Percentiles rank a stretch among this genome's conserved stretches.
Conservation (phyloP, 2,797 vertebrate species). For the Dicrostonyx torquatus region DNA sequence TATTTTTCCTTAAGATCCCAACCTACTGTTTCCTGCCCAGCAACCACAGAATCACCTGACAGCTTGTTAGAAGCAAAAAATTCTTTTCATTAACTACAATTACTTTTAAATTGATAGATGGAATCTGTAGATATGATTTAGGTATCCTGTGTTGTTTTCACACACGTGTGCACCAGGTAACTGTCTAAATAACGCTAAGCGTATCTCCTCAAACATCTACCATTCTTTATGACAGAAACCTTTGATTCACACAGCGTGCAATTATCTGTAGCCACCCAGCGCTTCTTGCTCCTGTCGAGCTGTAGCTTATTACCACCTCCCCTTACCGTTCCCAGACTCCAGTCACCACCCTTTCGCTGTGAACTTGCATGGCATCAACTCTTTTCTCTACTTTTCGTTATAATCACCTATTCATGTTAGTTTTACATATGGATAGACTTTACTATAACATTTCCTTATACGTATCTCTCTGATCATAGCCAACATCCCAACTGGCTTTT, state of each 20-base stretch:
- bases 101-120: neutral
- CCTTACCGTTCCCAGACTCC: neutral
- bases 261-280: neutral
- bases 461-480: neutral
- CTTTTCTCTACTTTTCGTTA: neutral
- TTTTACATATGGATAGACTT: neutral
- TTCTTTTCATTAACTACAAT: neutral
- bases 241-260: neutral
- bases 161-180: neutral
- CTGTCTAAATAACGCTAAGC: neutral
- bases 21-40: neutral
- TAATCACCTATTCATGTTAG: neutral
- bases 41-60: neutral
- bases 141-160: neutral
- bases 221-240: neutral
- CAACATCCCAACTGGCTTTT: neutral
- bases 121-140: neutral
- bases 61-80: neutral
- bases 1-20: neutral
- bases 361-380: neutral
- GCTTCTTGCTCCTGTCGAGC: neutral
- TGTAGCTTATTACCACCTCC: neutral
- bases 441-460: neutral
- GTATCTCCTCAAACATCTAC: neutral
- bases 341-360: neutral